Evolutionary conservation across 2,888 invertebrate species (phyloP).

Genomic region (Nowickia ferox): DNA sequence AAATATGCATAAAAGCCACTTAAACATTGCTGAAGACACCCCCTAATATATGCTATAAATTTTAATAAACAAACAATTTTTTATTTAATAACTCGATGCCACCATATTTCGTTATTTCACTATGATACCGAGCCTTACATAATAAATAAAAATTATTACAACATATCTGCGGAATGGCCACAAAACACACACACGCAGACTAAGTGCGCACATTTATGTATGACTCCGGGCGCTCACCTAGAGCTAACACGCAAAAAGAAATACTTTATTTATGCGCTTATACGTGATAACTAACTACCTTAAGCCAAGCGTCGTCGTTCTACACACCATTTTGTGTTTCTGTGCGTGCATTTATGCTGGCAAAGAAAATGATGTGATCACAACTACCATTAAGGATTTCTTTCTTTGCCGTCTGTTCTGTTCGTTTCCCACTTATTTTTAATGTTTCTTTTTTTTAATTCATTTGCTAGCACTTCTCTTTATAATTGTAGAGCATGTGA

Average conservation of each 20-base stretch:
- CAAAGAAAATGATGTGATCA: conserved; percentile 54
- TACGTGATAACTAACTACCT: conserved; percentile 71
- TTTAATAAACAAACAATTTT: conserved; percentile 19
- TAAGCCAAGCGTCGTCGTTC: conserved; percentile 41
- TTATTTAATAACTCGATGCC: conserved; percentile 43
- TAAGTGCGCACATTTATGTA: conserved; percentile 9
- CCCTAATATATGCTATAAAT: conserved; percentile 21
- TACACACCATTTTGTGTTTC: neutral
- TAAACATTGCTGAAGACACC: neutral
- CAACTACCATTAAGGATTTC: conserved; percentile 62
- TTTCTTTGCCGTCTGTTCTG: neutral
- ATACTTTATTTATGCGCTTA: conserved; percentile 63
- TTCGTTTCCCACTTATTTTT: conserved; percentile 4
- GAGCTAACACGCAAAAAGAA: conserved; percentile 22
- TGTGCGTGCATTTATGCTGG: conserved; percentile 5
- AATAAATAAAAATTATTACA: conserved; percentile 66
- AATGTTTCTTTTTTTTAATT: conserved; percentile 3
- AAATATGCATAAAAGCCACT: neutral
- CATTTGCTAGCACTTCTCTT: neutral
- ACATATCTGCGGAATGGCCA: conserved; percentile 45
- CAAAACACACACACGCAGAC: neutral
- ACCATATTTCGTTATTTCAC: conserved; percentile 49
- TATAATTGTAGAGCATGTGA: conserved; percentile 24
- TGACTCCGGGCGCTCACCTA: neutral
- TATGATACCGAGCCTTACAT: conserved; percentile 51